Percentiles rank a stretch among this genome's conserved stretches.
Conservation (phyloP, 2,888 invertebrate genomes). For the Lycocerus yunnanus region DNA sequence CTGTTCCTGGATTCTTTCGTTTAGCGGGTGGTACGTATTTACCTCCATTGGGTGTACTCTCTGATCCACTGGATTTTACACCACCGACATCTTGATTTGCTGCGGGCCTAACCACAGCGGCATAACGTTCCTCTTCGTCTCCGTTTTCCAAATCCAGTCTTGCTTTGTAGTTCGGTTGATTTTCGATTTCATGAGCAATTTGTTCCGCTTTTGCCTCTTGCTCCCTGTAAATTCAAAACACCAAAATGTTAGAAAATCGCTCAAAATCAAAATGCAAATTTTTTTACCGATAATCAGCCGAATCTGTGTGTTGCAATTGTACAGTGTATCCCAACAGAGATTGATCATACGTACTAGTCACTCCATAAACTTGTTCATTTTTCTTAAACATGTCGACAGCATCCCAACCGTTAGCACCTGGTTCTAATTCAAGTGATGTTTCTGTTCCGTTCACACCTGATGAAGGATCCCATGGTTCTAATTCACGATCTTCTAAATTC, state of each 20-base stretch:
- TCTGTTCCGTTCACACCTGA: slow-evolving; percentile 56
- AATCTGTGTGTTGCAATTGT: slow-evolving; percentile 81
- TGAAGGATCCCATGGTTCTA: slow-evolving; percentile 87
- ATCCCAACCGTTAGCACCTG: slow-evolving; percentile 93
- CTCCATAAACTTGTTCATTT: slow-evolving; percentile 90
- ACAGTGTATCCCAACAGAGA: slow-evolving; percentile 91
- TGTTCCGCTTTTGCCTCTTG: slow-evolving; percentile 86
- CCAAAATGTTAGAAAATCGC: not conserved
- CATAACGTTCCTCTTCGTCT: slow-evolving; percentile 86
- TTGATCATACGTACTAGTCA: slow-evolving; percentile 90
- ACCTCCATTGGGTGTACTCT: slow-evolving; percentile 51
- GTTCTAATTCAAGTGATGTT: slow-evolving; percentile 70
- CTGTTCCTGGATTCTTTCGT: slow-evolving; percentile 69
- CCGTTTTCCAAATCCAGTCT: slow-evolving; percentile 89
- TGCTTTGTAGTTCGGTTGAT: slow-evolving; percentile 78
- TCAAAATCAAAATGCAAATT: not conserved
- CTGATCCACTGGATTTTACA: slow-evolving; percentile 4
- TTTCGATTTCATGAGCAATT: slow-evolving; percentile 93
- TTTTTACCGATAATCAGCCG: slow-evolving; percentile 73
- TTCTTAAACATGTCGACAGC: slow-evolving; percentile 95
- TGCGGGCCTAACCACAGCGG: slow-evolving; percentile 76
- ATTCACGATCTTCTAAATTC: slow-evolving; percentile 71
- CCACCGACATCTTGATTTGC: not conserved
- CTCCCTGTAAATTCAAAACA: slow-evolving; percentile 55
- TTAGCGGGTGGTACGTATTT: slow-evolving; percentile 82